Conservation (phyloP, 2,888 invertebrate genomes). For the Heliconius ismenius region DNA sequence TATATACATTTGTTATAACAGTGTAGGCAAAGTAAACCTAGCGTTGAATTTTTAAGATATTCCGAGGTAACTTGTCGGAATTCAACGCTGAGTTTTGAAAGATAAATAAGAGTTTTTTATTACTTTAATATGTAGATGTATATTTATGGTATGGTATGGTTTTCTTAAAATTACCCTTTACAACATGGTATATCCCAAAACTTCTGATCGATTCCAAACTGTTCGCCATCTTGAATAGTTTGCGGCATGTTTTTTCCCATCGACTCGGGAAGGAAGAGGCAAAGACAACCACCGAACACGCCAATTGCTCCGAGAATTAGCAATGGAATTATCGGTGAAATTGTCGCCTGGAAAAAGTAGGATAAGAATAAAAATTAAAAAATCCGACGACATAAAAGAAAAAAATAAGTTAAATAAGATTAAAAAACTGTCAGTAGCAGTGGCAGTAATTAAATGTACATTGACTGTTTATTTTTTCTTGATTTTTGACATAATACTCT, state of each 20-base stretch:
- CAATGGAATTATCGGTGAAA: conserved; percentile 87
- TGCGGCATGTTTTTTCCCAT: conserved; percentile 91
- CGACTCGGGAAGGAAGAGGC: conserved; percentile 91
- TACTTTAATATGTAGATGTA: too few species aligned
- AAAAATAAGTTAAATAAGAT: too few species aligned
- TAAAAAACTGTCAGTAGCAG: too few species aligned
- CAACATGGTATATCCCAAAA: conserved; percentile 91
- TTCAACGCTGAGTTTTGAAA: too few species aligned
- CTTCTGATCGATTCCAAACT: conserved; percentile 89
- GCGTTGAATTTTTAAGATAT: too few species aligned
- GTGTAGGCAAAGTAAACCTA: too few species aligned
- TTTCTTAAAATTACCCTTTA: conserved; percentile 49
- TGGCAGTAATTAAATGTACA: not conserved
- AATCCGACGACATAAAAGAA: too few species aligned
- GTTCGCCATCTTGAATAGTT: conserved; percentile 91
- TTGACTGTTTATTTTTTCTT: not conserved
- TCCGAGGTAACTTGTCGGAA: too few species aligned
- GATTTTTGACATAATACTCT: too few species aligned
- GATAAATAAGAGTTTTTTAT: too few species aligned
- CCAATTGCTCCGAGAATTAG: conserved; percentile 89
- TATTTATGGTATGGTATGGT: not conserved
- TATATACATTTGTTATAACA: too few species aligned
- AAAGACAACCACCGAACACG: conserved; percentile 86
- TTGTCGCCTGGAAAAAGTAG: conserved; percentile 79
- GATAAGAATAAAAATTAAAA: not conserved